Evolutionary conservation across 2,888 invertebrate species (phyloP), one percentile per base, ranked within the genome.

Genomic region (Sturmia bella): DNA sequence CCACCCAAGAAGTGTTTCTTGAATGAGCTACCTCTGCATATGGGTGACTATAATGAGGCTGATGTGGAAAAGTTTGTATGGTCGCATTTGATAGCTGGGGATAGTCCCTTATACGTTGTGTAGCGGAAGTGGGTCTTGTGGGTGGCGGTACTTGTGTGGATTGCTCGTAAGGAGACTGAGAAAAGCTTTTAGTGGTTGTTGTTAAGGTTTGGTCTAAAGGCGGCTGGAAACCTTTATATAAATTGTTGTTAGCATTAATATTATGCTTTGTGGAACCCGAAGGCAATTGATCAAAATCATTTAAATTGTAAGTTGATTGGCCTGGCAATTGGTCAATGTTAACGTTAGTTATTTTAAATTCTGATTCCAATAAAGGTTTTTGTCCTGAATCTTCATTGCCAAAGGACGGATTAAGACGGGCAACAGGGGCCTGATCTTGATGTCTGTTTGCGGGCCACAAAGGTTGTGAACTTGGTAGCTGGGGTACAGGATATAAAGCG

Each of bases 11-110:
- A 17, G 84, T 66, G 66, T 89, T 88, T 5, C 82, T 85, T 0
- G 89, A 87, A 78, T 90, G 89, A 0, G 89, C 84, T 12, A 90
- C 89, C 0, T 87, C 90, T 0, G 90, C 84, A 83, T 90, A 90
- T 2, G 89, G 82, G 0, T 87, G 86, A 85, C 89, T 90, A 19
- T 90, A 90, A 24, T 88, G 88, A 0, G 90, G 89, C 3, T 86
- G 72, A 19, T 54, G 83, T 3, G 85, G 78, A 61, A 83, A 84
- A 27, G 80, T 84, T 19, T 83, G 73, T 6, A 82, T 48, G 4
- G 86, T 86, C 0, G 83, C 83, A 84, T 88, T 87, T 5, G 69
- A 82, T 7, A 87, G 32, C 1, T 86, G 77, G 11, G 89, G 88
- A 75, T 88, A 88, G 4, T 81, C 85, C 3, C 85, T 83, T 3